phyloP scores from a whole-genome alignment of 2,797 vertebrate genomes.

The Macropus fuliginosus region DNA sequence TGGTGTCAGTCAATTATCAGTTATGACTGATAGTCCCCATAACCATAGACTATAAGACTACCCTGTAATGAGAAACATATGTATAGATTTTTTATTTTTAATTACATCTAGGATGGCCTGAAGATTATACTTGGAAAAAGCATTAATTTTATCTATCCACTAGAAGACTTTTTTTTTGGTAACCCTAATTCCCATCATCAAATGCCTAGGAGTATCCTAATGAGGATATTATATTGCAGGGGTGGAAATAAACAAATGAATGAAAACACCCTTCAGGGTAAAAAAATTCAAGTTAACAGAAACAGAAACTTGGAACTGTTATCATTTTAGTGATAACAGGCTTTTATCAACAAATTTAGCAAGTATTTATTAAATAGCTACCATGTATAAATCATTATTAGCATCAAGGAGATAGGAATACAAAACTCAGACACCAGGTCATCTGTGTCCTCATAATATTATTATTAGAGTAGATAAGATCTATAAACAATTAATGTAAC shows the following conservation, averaged over 20 bases:
- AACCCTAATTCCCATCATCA: background rate
- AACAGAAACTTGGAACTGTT: background rate
- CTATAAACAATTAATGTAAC: background rate
- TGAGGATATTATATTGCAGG: background rate
- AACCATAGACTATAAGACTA: background rate
- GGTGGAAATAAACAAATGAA: background rate
- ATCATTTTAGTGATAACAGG: background rate
- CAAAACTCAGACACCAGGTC: background rate
- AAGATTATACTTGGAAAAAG: background rate
- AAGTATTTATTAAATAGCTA: background rate
- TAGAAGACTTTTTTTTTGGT: background rate
- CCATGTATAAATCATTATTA: background rate
- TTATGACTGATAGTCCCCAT: background rate
- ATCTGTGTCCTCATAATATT: background rate
- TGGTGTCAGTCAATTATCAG: background rate
- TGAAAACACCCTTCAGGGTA: background rate
- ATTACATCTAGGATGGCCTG: background rate
- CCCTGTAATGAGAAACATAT: background rate
- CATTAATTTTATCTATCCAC: background rate
- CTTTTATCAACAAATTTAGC: background rate
- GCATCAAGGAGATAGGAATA: background rate
- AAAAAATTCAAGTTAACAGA: background rate
- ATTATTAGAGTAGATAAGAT: background rate
- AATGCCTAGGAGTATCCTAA: background rate
- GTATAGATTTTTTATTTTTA: background rate